A percentile compares a stretch with the other conserved stretches of the same genome.
Evolutionary conservation across 2,888 invertebrate genomes (phyloP).

Genomic region (Ischnura elegans): DNA sequence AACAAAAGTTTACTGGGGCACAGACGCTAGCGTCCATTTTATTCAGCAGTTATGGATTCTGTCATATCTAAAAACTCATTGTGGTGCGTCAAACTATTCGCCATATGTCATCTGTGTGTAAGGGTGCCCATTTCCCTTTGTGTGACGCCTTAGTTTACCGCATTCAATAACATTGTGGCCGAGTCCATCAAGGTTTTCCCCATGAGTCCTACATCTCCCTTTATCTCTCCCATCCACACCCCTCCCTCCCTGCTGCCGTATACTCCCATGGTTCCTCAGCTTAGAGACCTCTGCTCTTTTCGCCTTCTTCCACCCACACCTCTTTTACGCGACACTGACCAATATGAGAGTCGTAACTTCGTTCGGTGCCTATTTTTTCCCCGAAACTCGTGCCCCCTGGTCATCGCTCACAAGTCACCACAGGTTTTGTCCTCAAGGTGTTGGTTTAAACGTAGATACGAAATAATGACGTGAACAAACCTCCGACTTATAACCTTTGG

Average conservation of each 20-base stretch:
- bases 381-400: not conserved
- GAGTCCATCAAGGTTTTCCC: not conserved
- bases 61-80: too few relatives aligned
- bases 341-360: slow-evolving; percentile 63
- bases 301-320: slow-evolving; percentile 29
- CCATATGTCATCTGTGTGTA: not conserved
- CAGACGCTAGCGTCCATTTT: too few relatives aligned
- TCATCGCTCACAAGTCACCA: slow-evolving; percentile 28
- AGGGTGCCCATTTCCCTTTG: not conserved
- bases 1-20: too few relatives aligned
- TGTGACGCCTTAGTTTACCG: too few relatives aligned
- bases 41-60: too few relatives aligned
- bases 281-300: not conserved
- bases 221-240: not conserved
- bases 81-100: not conserved
- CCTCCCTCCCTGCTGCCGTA: not conserved
- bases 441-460: not conserved
- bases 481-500: not conserved
- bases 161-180: slow-evolving; percentile 3
- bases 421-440: not conserved
- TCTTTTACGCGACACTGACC: slow-evolving; percentile 67
- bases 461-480: not conserved
- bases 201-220: not conserved
- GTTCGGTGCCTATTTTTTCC: slow-evolving; percentile 47
- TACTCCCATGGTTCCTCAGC: too few relatives aligned